phyloP scores from a whole-genome alignment of 2,888 invertebrate genomes.

The Pachycephus smyrnensis region DNA sequence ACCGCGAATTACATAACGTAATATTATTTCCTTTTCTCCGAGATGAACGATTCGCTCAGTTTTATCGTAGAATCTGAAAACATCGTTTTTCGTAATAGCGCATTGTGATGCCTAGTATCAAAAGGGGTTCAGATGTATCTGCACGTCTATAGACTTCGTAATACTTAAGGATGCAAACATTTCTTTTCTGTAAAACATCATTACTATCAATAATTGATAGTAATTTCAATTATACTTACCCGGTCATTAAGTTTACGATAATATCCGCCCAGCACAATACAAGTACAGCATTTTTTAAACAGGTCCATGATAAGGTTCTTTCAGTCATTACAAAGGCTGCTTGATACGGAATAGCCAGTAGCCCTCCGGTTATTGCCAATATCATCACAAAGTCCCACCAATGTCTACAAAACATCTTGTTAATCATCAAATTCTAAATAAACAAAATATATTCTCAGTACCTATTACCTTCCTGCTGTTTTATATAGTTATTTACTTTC shows the following conservation, averaged over 20 bases:
- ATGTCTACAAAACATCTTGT: constrained; percentile 44
- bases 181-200: not conserved
- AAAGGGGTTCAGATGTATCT: not conserved
- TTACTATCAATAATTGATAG: not conserved
- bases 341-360: constrained; percentile 57
- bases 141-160: not conserved
- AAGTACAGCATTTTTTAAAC: constrained; percentile 49
- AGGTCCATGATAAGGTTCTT: constrained; percentile 38
- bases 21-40: constrained; percentile 40
- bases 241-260: constrained; percentile 59
- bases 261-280: constrained; percentile 56
- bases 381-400: constrained; percentile 63
- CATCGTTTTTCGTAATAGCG: not conserved
- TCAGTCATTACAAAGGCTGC: constrained; percentile 50
- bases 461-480: not conserved
- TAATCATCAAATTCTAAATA: constrained; percentile 7
- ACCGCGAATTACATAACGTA: constrained; percentile 41
- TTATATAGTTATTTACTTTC: not conserved
- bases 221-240: constrained; percentile 40
- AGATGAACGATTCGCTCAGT: constrained; percentile 47
- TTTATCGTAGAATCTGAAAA: constrained; percentile 51
- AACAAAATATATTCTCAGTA: not conserved
- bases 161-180: not conserved
- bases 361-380: constrained; percentile 41
- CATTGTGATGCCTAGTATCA: not conserved